Evolutionary conservation across 2,888 invertebrate genomes (phyloP), one percentile per base, ranked within the genome.

Genomic region (Geotrupes spiniger): DNA sequence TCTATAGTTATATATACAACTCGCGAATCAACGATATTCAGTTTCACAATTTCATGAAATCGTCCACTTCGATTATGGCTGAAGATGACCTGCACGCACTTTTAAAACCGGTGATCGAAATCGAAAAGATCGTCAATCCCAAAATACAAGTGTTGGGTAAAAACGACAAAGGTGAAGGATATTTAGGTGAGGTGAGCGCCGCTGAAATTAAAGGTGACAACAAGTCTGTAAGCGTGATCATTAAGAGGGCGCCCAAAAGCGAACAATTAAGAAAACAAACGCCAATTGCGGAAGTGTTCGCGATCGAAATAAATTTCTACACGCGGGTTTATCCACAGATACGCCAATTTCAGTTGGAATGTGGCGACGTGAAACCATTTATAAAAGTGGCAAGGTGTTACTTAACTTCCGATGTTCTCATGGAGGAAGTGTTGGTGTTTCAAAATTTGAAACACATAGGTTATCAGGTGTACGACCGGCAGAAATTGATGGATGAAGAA

Each of bases 401-500:
- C 29, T 45, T 45, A 36, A 45, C 51, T 2, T 46, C 46, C 4
- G 31, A 15, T 16, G 15, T 21, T 1, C 12, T 21, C 1, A 26
- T 9, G n/a, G 44, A 53, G 21, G 62, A 64, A 49, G 36, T 44
- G 1, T 33, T 69, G 3, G 53, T 65, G 6, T 40, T 69, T 46
- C 61, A 63, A 54, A 65, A 68, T 49, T 37, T 68, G 27, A 61
- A 59, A 40, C 44, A 46, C 10, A 16, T 25, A 10, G 62, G 60
- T 1, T 68, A 58, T 48, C 42, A 54, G 6, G 28, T 66, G 29
- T 61, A 62, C 58, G 53, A 65, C 37, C 52, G 60, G 8, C 60
- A 55, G 17, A 43, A 50, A 10, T 57, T 60, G 4, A 62, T 69
- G 54, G 53, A 67, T 29, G 53, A 59, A 11, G 51, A 59, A 12